phyloP scores from a whole-genome alignment of 2,797 vertebrate genomes.

The Cuniculus paca region DNA sequence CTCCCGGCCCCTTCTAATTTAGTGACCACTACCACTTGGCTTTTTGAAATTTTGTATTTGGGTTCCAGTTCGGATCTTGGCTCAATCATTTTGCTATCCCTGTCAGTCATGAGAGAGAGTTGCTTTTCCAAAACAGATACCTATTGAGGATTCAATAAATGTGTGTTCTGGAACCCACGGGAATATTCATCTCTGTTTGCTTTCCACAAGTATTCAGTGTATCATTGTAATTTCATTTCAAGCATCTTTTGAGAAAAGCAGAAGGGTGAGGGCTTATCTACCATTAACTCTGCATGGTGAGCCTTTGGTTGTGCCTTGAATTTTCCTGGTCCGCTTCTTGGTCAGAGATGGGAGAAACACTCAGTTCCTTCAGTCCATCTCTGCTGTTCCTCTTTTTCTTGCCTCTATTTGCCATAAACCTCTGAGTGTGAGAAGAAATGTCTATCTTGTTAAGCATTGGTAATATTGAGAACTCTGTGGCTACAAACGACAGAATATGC shows the following conservation, averaged over 20 bases:
- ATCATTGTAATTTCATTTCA: constrained; percentile 57
- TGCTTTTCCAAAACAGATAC: constrained; percentile 19
- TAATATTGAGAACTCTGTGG: not conserved
- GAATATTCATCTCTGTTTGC: constrained; percentile 7
- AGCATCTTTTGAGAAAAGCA: constrained; percentile 41
- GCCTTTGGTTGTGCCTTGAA: not conserved
- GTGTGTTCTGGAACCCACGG: not conserved
- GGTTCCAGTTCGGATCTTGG: not conserved
- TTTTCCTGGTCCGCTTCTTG: not conserved
- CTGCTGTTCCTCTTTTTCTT: not conserved
- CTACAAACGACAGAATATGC: not conserved
- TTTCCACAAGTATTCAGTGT: constrained; percentile 7
- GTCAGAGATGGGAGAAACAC: no score
- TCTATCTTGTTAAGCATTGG: not conserved
- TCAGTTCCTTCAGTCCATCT: not conserved
- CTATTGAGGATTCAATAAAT: not conserved
- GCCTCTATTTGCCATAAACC: not conserved
- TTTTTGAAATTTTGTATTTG: constrained; percentile 7
- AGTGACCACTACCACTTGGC: not conserved
- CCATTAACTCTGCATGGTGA: not conserved
- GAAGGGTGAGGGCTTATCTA: not conserved
- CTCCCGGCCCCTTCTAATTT: not conserved
- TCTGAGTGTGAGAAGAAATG: not conserved
- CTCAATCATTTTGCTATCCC: not conserved
- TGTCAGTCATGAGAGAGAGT: not conserved